phyloP scores from a whole-genome alignment of 1,140 invertebrate genomes.

The Vanessa atalanta region DNA sequence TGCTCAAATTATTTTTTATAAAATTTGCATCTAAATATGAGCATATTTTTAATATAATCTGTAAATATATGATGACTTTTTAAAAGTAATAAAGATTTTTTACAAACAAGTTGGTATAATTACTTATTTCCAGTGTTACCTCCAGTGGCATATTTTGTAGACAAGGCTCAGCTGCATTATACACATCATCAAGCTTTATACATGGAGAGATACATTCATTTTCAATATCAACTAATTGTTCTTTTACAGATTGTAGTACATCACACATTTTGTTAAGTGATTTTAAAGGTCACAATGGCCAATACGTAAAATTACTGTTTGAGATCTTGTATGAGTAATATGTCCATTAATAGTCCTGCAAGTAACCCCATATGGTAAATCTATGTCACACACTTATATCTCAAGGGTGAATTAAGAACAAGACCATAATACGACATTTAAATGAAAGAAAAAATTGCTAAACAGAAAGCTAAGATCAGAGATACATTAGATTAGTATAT shows the following conservation, averaged over 20 bases:
- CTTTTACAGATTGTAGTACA: slow-evolving; percentile 53
- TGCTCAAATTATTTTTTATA: slow-evolving; percentile 67
- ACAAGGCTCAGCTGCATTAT: slow-evolving; percentile 47
- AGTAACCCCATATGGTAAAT: slow-evolving; percentile 43
- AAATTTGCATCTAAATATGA: slow-evolving; percentile 72
- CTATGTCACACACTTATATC: slow-evolving; percentile 35
- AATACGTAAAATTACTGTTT: slow-evolving; percentile 12
- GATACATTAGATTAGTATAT: neutral
- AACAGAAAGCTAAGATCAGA: no score
- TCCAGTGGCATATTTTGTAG: slow-evolving; percentile 68
- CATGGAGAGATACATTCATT: slow-evolving; percentile 40
- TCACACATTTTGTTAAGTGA: slow-evolving; percentile 60
- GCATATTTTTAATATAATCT: slow-evolving; percentile 79
- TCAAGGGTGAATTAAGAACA: slow-evolving; percentile 31
- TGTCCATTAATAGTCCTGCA: slow-evolving; percentile 17
- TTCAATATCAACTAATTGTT: slow-evolving; percentile 54
- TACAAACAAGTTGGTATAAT: slow-evolving; percentile 16
- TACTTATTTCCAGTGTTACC: slow-evolving; percentile 41
- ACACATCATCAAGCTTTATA: slow-evolving; percentile 35
- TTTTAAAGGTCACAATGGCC: slow-evolving; percentile 11
- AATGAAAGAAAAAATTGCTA: neutral
- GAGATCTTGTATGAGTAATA: slow-evolving; percentile 34
- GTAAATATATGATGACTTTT: slow-evolving; percentile 41
- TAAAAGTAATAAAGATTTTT: slow-evolving; percentile 15
- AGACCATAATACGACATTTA: neutral